phyloP scores from a whole-genome alignment of 2,113 vertebrate species.

The Bubalus kerabau region DNA sequence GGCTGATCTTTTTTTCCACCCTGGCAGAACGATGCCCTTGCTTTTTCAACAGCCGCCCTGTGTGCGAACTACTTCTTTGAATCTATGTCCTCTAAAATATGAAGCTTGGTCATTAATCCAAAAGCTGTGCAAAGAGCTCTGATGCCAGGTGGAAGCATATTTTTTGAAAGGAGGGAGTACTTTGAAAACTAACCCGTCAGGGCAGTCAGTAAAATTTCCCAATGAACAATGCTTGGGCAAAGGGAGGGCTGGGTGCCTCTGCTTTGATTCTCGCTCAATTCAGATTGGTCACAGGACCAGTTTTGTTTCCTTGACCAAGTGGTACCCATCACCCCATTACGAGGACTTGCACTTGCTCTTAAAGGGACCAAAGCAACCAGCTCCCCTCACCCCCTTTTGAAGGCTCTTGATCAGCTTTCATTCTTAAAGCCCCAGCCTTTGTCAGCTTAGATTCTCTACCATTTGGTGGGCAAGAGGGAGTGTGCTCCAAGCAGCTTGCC shows the following conservation, averaged over 20 bases:
- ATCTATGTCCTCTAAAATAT: conserved; percentile 29
- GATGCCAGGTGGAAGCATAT: conserved; percentile 49
- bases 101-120: conserved; percentile 15
- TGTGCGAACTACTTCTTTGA: neutral
- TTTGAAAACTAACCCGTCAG: neutral
- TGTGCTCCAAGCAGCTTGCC: neutral
- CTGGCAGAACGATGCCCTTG: neutral
- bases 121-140: conserved; percentile 52
- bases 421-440: conserved; percentile 36
- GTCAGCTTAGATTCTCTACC: conserved; percentile 14
- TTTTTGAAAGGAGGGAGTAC: neutral
- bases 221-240: neutral
- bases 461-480: conserved; percentile 43
- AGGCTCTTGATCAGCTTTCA: conserved; percentile 21
- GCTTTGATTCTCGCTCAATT: neutral
- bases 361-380: neutral
- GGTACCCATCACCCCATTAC: conserved; percentile 28
- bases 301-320: conserved; percentile 49
- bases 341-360: conserved; percentile 59
- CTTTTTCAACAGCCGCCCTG: neutral
- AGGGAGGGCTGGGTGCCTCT: neutral
- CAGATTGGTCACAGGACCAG: neutral
- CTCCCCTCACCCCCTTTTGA: neutral
- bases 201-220: neutral
- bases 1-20: neutral